Evolutionary conservation across 2,113 vertebrate genomes (phyloP), one percentile per base, ranked within the genome.

Genomic region (Tachuris rubrigastra): DNA sequence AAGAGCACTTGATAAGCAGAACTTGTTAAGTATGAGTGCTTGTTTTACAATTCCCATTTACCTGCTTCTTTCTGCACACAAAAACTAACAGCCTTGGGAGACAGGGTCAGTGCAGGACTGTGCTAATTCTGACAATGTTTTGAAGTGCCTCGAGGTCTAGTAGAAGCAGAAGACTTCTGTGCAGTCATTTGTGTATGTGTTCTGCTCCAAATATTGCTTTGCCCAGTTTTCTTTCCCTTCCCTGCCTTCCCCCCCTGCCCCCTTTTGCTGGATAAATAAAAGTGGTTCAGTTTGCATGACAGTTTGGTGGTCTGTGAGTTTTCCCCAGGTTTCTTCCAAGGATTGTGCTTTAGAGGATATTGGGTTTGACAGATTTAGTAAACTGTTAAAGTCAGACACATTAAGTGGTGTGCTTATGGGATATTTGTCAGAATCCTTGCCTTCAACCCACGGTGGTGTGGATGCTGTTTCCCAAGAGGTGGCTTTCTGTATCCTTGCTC

Each of bases 1-100:
- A 95, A 71, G 39, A 67, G 27, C 19, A 44, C 50, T 90, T 78
- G 76, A 92, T 96, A 87, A 95, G 89, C 73, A 81, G 24, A 69
- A 69, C 67, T 76, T 76, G 58, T 53, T 52, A 73, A 67, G 37
- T 47, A 25, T 19, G 6, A 27, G 35, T 52, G 69, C 71, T 77
- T 58, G 19, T 47, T 46, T 42, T 46, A 31, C 28, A 71, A 14
- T 59, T 78, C 14, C 35, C 16, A 33, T 85, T 87, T 66, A 84
- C 42, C 58, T 82, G 44, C 63, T 77, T 14, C 79, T 62, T 85
- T 80, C 79, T 86, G 83, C 12, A 52, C 24, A 56, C 47, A 59
- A 41, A 74, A 86, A 5, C 37, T 12, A 58, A 4, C 24, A 56
- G 68, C 44, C 27, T 33, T 44, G 41, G 37, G 58, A 44, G 52